Percentiles rank a stretch among this genome's conserved stretches.
Conservation (phyloP, 2,888 invertebrate species). For the Cephus pulcher region DNA sequence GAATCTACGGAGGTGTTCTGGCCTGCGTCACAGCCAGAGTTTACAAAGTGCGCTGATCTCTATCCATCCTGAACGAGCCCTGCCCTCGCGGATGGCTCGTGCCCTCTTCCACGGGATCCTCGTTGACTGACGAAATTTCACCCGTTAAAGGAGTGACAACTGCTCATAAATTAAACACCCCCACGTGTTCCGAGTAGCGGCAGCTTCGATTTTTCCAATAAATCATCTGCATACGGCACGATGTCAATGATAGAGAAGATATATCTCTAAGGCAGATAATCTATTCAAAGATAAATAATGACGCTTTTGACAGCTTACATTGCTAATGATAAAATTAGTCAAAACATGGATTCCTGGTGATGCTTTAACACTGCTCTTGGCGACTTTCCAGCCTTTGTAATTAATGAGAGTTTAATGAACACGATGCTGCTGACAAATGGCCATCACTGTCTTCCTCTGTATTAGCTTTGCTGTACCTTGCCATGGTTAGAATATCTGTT, state of each 20-base stretch:
- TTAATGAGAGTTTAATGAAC: not conserved
- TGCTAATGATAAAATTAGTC: not conserved
- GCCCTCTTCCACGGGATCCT: not conserved
- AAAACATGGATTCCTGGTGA: not conserved
- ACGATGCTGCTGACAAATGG: not conserved
- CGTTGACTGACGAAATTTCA: not conserved
- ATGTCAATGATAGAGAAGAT: too few species aligned
- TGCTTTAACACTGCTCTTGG: not conserved
- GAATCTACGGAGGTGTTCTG: constrained; percentile 45
- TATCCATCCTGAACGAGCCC: not conserved
- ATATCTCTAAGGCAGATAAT: not conserved
- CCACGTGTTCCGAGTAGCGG: not conserved
- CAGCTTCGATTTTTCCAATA: not conserved
- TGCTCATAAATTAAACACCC: not conserved
- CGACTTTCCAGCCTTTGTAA: not conserved
- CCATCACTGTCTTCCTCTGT: not conserved
- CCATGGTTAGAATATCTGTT: not conserved
- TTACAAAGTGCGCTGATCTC: constrained; percentile 31
- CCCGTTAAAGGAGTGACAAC: not conserved
- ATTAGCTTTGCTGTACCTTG: not conserved
- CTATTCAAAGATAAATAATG: not conserved
- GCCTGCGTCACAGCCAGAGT: constrained; percentile 49
- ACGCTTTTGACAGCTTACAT: not conserved
- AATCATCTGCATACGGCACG: not conserved
- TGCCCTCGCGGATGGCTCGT: not conserved